Evolutionary conservation across 2,113 vertebrate genomes (phyloP).

Genomic region (Mustelus asterias): DNA sequence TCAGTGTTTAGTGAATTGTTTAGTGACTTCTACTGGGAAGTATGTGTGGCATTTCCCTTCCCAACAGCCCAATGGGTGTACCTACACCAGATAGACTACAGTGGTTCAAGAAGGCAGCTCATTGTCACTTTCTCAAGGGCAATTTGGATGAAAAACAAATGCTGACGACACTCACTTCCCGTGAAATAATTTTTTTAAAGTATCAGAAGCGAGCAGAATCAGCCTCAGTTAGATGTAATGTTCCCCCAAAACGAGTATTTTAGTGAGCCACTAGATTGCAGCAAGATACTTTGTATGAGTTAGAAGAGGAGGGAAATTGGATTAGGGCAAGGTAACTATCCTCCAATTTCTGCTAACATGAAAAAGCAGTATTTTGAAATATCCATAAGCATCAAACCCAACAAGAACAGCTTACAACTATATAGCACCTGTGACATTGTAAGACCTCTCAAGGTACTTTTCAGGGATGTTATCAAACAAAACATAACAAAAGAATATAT

Average conservation of each 20-base stretch:
- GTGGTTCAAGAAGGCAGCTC: not conserved
- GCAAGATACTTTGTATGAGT: not conserved
- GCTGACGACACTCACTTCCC: not conserved
- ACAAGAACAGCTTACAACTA: not conserved
- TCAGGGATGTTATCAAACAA: not conserved
- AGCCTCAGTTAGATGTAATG: not conserved
- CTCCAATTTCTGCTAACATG: not conserved
- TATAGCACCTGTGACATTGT: not conserved
- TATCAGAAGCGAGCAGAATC: not conserved
- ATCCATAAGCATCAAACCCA: not conserved
- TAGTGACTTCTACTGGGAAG: not conserved
- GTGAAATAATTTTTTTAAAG: not conserved
- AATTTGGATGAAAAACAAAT: not conserved
- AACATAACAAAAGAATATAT: not conserved
- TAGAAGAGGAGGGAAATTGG: not conserved
- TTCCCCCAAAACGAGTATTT: not conserved
- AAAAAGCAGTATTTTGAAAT: not conserved
- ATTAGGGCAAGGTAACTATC: not conserved
- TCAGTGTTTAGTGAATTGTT: not conserved
- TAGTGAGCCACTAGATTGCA: not conserved
- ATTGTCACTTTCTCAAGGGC: not conserved
- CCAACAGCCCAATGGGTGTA: too few species aligned
- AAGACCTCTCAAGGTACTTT: not conserved
- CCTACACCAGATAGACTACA: not conserved
- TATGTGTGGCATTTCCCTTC: not conserved